These are phyloP conservation scores for Nasua narica DNA, from an alignment of 2,797 vertebrate genomes.

Conservation along the genomic window DNA sequence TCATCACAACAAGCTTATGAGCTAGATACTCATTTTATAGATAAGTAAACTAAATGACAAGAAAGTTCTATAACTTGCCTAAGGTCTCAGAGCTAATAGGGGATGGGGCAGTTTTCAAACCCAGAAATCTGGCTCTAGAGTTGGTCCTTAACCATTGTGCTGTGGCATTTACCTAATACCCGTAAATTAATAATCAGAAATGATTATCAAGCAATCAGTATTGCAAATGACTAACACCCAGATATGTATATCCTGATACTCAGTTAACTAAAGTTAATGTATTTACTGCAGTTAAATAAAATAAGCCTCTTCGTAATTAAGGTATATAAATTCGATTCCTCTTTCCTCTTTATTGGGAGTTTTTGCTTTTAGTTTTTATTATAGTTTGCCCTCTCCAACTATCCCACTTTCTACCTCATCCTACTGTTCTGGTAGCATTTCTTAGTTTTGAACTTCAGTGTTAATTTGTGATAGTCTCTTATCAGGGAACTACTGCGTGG, in stretches of 20 bases:
- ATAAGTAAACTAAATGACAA: not conserved
- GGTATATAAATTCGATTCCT: not conserved
- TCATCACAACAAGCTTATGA: not conserved
- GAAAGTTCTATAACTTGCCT: not conserved
- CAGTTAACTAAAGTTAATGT: not conserved
- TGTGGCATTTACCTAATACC: not conserved
- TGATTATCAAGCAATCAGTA: not conserved
- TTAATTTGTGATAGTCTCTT: not conserved
- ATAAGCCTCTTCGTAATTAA: not conserved
- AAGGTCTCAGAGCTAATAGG: not conserved
- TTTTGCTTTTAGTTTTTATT: not conserved
- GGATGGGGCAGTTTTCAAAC: not conserved
- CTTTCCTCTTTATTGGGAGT: not conserved
- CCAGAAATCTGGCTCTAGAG: not conserved
- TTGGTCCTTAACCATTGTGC: not conserved
- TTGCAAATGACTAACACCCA: not conserved
- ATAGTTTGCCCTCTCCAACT: not conserved
- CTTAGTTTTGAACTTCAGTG: not conserved
- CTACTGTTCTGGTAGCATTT: not conserved
- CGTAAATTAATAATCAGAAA: not conserved
- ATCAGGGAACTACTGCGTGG: not conserved
- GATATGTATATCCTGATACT: not conserved
- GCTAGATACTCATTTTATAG: not conserved
- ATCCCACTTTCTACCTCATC: not conserved
- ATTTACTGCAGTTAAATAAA: not conserved